phyloP scores from a whole-genome alignment of 2,888 invertebrate genomes.

The Anthophora plumipes region DNA sequence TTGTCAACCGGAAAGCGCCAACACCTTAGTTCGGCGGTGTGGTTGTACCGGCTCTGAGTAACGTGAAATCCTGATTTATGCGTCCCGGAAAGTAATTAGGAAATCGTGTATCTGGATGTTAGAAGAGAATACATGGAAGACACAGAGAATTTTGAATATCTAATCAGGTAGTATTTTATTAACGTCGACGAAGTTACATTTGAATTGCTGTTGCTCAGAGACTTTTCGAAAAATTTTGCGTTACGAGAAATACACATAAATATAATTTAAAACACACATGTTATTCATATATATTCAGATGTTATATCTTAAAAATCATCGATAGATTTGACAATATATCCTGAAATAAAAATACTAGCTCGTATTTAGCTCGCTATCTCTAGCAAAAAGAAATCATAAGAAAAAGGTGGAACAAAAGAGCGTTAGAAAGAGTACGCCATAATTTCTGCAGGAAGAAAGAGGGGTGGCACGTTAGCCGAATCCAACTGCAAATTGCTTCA shows the following conservation, averaged over 20 bases:
- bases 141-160: neutral
- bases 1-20: neutral
- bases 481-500: constrained; percentile 49
- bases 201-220: neutral
- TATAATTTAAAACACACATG: too few species aligned
- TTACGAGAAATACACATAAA: too few species aligned
- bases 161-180: neutral
- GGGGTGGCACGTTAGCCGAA: constrained; percentile 32
- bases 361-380: too few species aligned
- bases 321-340: too few species aligned
- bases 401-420: neutral
- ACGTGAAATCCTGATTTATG: constrained; percentile 15
- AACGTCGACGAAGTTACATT: neutral
- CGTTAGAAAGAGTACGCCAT: neutral
- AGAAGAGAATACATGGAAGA: neutral
- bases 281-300: too few species aligned
- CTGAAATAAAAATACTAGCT: too few species aligned
- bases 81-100: neutral
- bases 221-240: too few species aligned
- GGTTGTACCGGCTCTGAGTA: neutral
- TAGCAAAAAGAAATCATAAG: too few species aligned
- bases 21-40: neutral
- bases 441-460: neutral
- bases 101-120: neutral
- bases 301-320: too few species aligned